A percentile compares a stretch with the other conserved stretches of the same genome.
These are phyloP conservation scores for Ophioderma brevispina DNA, from an alignment of 35 echinoderm and acorn worm genomes.

Conservation along the genomic window DNA sequence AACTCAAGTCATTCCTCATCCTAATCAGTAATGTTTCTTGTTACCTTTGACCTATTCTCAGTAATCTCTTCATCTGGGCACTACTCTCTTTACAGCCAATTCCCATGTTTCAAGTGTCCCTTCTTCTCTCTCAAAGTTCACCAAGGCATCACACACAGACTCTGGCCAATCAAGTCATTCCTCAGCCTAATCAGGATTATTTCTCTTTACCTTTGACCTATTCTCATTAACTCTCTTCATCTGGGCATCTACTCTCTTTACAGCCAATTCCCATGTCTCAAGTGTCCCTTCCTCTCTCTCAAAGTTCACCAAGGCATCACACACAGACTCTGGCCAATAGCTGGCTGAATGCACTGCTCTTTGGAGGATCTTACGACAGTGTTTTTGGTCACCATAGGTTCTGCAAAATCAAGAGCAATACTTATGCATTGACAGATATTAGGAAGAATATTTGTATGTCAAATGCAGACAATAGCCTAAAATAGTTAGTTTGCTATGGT, in stretches of 20 bases:
- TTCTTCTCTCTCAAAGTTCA: constrained; percentile 94
- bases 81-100: constrained; percentile 59
- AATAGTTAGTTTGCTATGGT: not conserved
- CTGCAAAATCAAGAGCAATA: constrained; percentile 21
- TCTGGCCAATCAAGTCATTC: constrained; percentile 95
- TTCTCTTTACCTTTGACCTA: constrained; percentile 45
- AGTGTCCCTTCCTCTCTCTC: constrained; percentile 90
- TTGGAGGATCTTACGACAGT: constrained; percentile 82
- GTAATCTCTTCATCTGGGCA: constrained; percentile 75
- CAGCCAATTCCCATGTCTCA: constrained; percentile 67
- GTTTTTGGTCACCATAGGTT: constrained; percentile 72
- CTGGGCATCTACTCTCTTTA: constrained; percentile 69
- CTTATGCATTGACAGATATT: not conserved
- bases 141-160: constrained; percentile 69
- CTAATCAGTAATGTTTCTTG: no score
- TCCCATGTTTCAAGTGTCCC: constrained; percentile 80
- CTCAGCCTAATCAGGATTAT: no score
- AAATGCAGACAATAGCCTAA: not conserved
- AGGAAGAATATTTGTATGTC: no score
- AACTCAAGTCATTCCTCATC: no score
- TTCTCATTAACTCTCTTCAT: constrained; percentile 75
- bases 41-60: constrained; percentile 69
- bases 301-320: constrained; percentile 85
- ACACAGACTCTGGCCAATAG: constrained; percentile 85
- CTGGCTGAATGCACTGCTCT: constrained; percentile 75